Base-by-base conservation (phyloP, 2,888 invertebrate species). In the Agrotis segetum region DNA sequence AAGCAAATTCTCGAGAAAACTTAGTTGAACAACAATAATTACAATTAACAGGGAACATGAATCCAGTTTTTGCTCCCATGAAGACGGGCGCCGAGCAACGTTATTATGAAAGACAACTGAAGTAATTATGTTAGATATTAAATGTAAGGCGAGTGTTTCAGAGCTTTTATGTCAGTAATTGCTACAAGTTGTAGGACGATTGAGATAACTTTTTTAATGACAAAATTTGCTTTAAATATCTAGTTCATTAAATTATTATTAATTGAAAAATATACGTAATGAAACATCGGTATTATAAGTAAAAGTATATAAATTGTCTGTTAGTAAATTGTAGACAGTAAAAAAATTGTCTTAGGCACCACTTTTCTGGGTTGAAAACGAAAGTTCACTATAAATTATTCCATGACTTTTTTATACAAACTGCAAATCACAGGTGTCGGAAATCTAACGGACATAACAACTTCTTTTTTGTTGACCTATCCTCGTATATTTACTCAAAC, bases 111-210 rank as follows among this genome's bases (percentile, higher is more conserved):
- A 79, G 65, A 80, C 74, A 77, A 77, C 77, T 83, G 63, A 70
- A 83, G 74, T 71, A 80, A 83, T 83, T 85, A 71, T 70, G 69
- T 71, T 64, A 59, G 76, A 66, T 85, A 83, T 77, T 76, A 85
- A 79, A 85, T 74, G 59, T 80, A 83, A 85, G 79, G 71, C 11
- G 52, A 64, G 71, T 49, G 65, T 82, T 76, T 71, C 29, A 75
- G 73, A 77, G 74, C 60, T 67, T 71, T 74, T 80, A 61, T 71
- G 70, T 60, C 16, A 2, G 60, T 61, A 71, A 70, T 80, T 74
- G 71, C 21, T 77, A 69, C 71, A 60, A 81, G 69, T 40, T 69
- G 44, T 14, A n/a, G 47, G 11, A 63, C 49, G 62, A 67, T 61
- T 46, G 14, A 70, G 69, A 83, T 70, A 67, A 66, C 34, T 71